Percentiles rank a stretch among this genome's conserved stretches.
phyloP scores from a whole-genome alignment of 2,113 vertebrate species.

The Dicerorhinus sumatrensis region DNA sequence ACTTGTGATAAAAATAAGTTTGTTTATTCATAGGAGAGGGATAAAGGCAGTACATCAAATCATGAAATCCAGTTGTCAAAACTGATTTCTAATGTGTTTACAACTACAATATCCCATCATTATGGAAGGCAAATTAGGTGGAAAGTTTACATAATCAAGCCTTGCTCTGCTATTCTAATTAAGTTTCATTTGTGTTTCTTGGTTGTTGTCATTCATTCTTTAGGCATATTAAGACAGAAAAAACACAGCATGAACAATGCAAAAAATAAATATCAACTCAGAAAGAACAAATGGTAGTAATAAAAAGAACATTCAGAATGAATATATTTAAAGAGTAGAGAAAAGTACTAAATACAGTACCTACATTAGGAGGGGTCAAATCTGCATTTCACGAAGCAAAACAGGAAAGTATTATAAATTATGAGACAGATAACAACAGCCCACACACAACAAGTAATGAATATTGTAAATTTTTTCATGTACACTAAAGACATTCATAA shows the following conservation, averaged over 20 bases:
- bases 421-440: constrained; percentile 85
- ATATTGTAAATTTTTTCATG: constrained; percentile 61
- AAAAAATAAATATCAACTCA: constrained; percentile 81
- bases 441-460: constrained; percentile 80
- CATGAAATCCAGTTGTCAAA: constrained; percentile 57
- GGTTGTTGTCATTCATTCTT: constrained; percentile 59
- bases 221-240: constrained; percentile 87
- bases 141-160: constrained; percentile 47
- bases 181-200: constrained; percentile 54
- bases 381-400: constrained; percentile 92
- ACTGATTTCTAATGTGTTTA: constrained; percentile 21
- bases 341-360: constrained; percentile 93
- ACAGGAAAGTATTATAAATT: constrained; percentile 89
- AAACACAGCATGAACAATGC: constrained; percentile 81
- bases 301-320: constrained; percentile 72
- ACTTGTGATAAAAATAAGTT: constrained; percentile 41
- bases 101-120: not conserved
- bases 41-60: constrained; percentile 50
- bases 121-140: constrained; percentile 61
- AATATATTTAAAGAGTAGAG: constrained; percentile 83
- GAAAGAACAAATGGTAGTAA: constrained; percentile 74
- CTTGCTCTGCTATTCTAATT: constrained; percentile 48
- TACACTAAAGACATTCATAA: constrained; percentile 72
- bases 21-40: constrained; percentile 42
- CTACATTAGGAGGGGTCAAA: constrained; percentile 94